Conservation (phyloP, 1,140 invertebrate genomes). For the Aplysia californica region DNA sequence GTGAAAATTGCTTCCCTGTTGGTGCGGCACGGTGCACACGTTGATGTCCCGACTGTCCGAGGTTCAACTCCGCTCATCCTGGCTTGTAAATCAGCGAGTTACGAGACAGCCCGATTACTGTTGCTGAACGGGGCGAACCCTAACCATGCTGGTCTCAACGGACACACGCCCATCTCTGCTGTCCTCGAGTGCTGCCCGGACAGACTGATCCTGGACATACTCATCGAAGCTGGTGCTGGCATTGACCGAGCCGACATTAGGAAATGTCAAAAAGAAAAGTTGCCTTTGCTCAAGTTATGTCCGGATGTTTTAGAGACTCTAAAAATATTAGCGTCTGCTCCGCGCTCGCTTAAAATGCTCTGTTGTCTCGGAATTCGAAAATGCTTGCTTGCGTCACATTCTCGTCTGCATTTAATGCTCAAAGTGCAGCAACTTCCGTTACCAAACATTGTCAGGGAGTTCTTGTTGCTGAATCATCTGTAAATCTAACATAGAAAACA, state of each 20-base stretch:
- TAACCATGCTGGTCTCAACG: constrained; percentile 50
- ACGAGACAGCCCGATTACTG: constrained; percentile 43
- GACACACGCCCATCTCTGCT: constrained; percentile 50
- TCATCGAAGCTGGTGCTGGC: constrained; percentile 47
- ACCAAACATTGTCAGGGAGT: constrained; percentile 51
- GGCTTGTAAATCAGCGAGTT: constrained; percentile 42
- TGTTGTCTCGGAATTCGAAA: constrained; percentile 47
- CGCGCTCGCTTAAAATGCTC: constrained; percentile 41
- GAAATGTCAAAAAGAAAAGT: constrained; percentile 48
- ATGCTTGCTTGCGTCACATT: constrained; percentile 32
- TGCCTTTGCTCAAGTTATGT: constrained; percentile 34
- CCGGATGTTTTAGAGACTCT: constrained; percentile 42
- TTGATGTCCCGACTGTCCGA: constrained; percentile 48
- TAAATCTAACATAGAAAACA: neutral
- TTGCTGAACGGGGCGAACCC: constrained; percentile 56
- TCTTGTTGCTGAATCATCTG: constrained; percentile 46
- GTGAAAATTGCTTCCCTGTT: constrained; percentile 47
- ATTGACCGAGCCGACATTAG: constrained; percentile 39
- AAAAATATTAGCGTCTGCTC: constrained; percentile 37
- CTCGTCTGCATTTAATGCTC: constrained; percentile 40
- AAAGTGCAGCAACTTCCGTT: constrained; percentile 50
- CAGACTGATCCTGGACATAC: constrained; percentile 39
- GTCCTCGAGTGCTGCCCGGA: constrained; percentile 43
- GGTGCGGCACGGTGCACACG: constrained; percentile 43
- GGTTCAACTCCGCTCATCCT: constrained; percentile 55